phyloP scores from a whole-genome alignment of 2,888 invertebrate genomes.

The Tribolium freemani region DNA sequence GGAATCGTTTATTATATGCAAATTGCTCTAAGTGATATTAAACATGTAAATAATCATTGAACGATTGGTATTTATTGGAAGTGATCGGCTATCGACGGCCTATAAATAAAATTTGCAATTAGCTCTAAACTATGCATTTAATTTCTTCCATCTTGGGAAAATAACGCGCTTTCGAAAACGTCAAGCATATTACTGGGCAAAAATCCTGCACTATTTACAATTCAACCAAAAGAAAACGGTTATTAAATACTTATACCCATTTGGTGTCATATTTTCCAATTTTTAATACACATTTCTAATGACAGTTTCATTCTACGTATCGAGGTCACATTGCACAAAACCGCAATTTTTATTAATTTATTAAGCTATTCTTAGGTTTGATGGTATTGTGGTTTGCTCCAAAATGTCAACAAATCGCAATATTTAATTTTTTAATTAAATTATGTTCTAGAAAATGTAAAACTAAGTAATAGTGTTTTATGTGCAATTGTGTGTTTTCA shows the following conservation, averaged over 20 bases:
- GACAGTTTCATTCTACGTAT: neutral
- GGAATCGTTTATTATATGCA: slow-evolving; percentile 58
- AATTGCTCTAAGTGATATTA: slow-evolving; percentile 54
- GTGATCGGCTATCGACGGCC: slow-evolving; percentile 18
- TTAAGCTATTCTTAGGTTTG: neutral
- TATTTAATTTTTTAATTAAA: too few relatives aligned
- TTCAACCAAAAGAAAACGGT: neutral
- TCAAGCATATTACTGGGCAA: neutral
- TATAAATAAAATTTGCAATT: slow-evolving; percentile 16
- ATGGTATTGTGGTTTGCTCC: neutral
- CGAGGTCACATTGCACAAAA: neutral
- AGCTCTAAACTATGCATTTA: neutral
- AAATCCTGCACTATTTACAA: neutral
- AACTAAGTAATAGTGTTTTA: too few relatives aligned
- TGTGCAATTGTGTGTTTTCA: too few relatives aligned
- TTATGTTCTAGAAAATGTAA: too few relatives aligned
- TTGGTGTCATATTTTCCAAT: too few relatives aligned
- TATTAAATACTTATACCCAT: too few relatives aligned
- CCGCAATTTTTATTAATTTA: neutral
- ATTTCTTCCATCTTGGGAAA: neutral
- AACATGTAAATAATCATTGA: slow-evolving; percentile 49
- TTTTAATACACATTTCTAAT: too few relatives aligned
- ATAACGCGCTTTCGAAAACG: neutral
- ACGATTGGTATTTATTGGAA: slow-evolving; percentile 28
- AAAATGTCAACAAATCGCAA: neutral